These are phyloP conservation scores for Syrmaticus mikado DNA, from an alignment of 2,113 vertebrate genomes.

Conservation along the genomic window DNA sequence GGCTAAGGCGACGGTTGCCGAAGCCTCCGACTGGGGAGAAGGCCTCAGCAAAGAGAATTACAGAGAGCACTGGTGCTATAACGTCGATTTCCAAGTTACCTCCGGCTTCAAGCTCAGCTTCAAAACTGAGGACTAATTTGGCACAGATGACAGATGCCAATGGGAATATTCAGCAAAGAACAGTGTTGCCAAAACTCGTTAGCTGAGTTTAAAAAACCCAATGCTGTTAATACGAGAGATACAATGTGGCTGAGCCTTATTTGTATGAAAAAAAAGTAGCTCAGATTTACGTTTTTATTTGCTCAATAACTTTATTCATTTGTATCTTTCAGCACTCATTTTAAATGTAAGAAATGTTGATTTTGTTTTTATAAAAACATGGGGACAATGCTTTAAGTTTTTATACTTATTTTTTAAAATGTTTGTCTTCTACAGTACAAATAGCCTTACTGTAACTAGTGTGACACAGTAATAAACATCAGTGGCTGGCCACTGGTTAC, in stretches of 20 bases:
- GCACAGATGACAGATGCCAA: conserved; percentile 97
- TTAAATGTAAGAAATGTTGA: conserved; percentile 80
- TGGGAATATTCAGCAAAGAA: conserved; percentile 97
- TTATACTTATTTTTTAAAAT: conserved; percentile 81
- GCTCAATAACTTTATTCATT: conserved; percentile 80
- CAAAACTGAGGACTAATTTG: conserved; percentile 97
- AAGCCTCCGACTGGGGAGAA: conserved; percentile 92
- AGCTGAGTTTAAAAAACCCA: conserved; percentile 84
- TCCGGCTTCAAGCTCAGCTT: conserved; percentile 89
- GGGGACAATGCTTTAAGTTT: conserved; percentile 94
- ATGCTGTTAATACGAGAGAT: conserved; percentile 77
- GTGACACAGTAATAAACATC: conserved; percentile 81
- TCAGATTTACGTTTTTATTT: conserved; percentile 83
- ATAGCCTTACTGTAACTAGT: conserved; percentile 83
- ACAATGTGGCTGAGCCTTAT: conserved; percentile 82
- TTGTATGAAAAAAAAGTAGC: conserved; percentile 79
- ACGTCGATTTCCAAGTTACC: conserved; percentile 96
- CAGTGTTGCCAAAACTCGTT: conserved; percentile 98
- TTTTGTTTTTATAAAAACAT: conserved; percentile 85
- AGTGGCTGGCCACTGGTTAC: conserved; percentile 85
- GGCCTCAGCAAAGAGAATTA: conserved; percentile 83
- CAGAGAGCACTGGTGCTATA: conserved; percentile 88
- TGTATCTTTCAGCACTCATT: conserved; percentile 85
- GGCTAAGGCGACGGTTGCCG: conserved; percentile 94
- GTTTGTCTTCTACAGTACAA: conserved; percentile 78